Percentiles rank a stretch among this genome's conserved stretches.
Evolutionary conservation across 1,140 invertebrate genomes (phyloP).

Genomic region (Pseudomyrmex cubaensis): DNA sequence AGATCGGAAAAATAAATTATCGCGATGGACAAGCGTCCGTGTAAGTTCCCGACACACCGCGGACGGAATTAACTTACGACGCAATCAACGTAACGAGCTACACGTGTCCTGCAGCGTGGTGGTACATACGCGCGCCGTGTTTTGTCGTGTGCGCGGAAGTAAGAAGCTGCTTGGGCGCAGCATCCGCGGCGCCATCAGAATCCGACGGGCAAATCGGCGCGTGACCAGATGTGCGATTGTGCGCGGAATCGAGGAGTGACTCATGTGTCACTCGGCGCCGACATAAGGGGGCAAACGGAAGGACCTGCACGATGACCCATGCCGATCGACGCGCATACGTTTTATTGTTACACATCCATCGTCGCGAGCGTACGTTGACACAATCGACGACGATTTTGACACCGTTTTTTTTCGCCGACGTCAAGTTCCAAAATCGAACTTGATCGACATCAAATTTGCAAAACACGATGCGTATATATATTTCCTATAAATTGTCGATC

Average conservation of each 20-base stretch:
- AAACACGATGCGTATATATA: too few relatives aligned
- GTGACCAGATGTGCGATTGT: constrained; percentile 78
- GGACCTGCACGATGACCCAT: background rate
- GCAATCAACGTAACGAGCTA: constrained; percentile 36
- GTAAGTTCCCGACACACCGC: constrained; percentile 13
- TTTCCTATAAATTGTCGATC: too few relatives aligned
- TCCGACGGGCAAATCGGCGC: constrained; percentile 64
- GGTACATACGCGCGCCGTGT: constrained; percentile 20
- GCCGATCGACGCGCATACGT: constrained; percentile 9
- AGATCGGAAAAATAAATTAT: background rate
- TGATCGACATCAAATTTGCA: too few relatives aligned
- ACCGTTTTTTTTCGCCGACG: too few relatives aligned
- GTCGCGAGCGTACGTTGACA: background rate
- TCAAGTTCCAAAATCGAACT: too few relatives aligned
- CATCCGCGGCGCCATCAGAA: constrained; percentile 46
- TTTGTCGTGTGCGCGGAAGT: constrained; percentile 53
- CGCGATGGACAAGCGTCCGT: background rate
- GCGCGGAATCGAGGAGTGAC: constrained; percentile 75
- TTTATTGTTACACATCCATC: background rate
- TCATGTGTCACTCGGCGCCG: constrained; percentile 66
- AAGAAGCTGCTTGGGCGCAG: constrained; percentile 26
- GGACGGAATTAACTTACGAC: background rate
- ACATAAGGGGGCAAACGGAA: constrained; percentile 54
- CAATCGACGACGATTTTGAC: too few relatives aligned
- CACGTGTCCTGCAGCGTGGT: constrained; percentile 33